Conservation (phyloP, 2,888 invertebrate species). For the Microctonus brassicae region DNA sequence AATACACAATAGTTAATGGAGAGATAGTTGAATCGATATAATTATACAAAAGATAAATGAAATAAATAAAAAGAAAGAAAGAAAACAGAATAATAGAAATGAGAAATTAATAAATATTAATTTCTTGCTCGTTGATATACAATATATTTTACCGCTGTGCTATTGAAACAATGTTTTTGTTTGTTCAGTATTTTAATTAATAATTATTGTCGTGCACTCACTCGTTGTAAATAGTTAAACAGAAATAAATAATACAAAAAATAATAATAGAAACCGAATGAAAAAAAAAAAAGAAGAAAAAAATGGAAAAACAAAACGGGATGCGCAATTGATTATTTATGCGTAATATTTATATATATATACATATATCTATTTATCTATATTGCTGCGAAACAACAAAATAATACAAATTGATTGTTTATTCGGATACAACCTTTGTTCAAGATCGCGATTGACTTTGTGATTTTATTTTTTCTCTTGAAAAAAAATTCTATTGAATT, state of each 20-base stretch:
- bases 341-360: slow-evolving; percentile 56
- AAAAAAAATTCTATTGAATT: background rate
- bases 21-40: slow-evolving; percentile 15
- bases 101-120: slow-evolving; percentile 20
- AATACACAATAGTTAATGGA: slow-evolving; percentile 24
- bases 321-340: slow-evolving; percentile 63
- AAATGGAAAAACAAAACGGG: slow-evolving; percentile 43
- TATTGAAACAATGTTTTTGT: slow-evolving; percentile 28
- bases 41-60: slow-evolving; percentile 22
- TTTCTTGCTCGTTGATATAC: slow-evolving; percentile 33
- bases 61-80: slow-evolving; percentile 27
- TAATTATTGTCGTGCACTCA: slow-evolving; percentile 51
- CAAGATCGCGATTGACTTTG: slow-evolving; percentile 20
- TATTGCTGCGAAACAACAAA: slow-evolving; percentile 34
- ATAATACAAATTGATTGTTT: slow-evolving; percentile 49
- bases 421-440: slow-evolving; percentile 64
- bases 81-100: background rate
- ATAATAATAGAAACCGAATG: no score
- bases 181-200: slow-evolving; percentile 56
- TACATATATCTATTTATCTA: slow-evolving; percentile 49
- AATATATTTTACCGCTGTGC: slow-evolving; percentile 35
- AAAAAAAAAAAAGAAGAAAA: background rate
- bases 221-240: slow-evolving; percentile 60
- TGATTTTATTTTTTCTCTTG: background rate
- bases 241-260: no score